Base-by-base conservation (phyloP, 2,113 vertebrate genomes). In the Paraplagusia blochii region DNA sequence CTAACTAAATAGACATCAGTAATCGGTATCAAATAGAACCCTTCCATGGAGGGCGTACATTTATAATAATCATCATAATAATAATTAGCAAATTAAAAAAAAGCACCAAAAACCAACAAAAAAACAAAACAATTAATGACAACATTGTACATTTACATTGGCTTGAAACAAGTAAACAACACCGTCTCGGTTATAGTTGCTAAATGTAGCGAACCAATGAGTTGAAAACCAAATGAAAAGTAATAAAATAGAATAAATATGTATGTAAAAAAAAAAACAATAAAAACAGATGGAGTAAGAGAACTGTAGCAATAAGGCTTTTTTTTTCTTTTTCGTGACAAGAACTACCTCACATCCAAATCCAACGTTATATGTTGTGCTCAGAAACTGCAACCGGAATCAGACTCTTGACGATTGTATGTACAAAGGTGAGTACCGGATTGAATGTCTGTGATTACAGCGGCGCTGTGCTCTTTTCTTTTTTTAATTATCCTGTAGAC, bases 291-390 rank as follows among this genome's bases (percentile, higher is more conserved):
- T 42, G 64, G 86, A 84, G 86, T 83, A 82, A 82, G 77, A 82
- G 79, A 87, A 82, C 83, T 35, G 85, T 82, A 89, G 87, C 84
- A 87, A 87, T 90, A 90, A 90, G 89, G 89, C 87, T 89, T 78
- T 74, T 57, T 75, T 69, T 72, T 70, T 73, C 53, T 74, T 72
- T 73, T 69, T 80, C 72, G 40, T 85, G 83, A 74, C 69, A 82
- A 86, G 63, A 80, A 86, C 76, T 74, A 87, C 84, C 79, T 84
- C 79, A 85, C 78, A 81, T 83, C 80, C 81, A 81, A n/a, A 84
- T 80, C 82, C 74, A 81, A 78, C 74, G 38, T 73, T 85, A 84
- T 76, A 84, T 70, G 69, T 82, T 87, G 84, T 89, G 84, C 87
- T 86, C 83, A 81, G 86, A 59, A 72, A 81, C 75, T 71, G 76